Evolutionary conservation across 2,888 invertebrate genomes (phyloP), one percentile per base, ranked within the genome.

Genomic region (Ceratothoa steindachneri): DNA sequence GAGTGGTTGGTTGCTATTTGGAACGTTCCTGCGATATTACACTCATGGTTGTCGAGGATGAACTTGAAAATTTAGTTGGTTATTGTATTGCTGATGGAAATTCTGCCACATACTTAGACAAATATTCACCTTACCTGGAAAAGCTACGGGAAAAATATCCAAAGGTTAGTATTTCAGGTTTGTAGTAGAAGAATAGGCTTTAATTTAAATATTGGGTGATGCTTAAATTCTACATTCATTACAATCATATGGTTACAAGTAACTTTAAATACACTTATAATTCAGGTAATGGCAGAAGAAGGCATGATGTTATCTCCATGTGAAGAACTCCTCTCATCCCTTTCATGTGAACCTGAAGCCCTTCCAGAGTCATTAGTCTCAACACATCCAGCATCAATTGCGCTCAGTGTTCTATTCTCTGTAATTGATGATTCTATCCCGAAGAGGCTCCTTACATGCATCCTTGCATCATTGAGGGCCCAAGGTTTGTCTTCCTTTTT

Each of bases 1-100:
- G 77, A 9, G 69, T 60, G 28, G 66, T 78, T 60, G 78, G 78
- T 15, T 75, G 78, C n/a, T 75, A 70, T 67, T 41, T 78, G 41
- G 72, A 75, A 29, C 27, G 65, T 5, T 29, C 72, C n/a, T 67
- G 71, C 15, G 75, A 73, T 7, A 66, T 71, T 12, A 72, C 69
- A 29, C 65, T 78, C 4, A 67, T 78, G 75, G 73, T 78, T 68
- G 78, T 78, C 15, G 78, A 78, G 68, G 78, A 78, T 67, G 78
- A 78, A 29, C 60, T 69, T 67, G 78, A 75, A 30, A 73, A 72
- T 65, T 53, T 78, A 15, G 71, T 78, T n/a, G 78, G 75, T 1
- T 78, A 78, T 53, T 72, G 73, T 9, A 71, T 71, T 41, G 65
- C 75, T 30, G 69, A 72, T 41, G 53, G 64, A 24, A 75, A 78